Conservation (phyloP, 2,888 invertebrate species). For the Metopia argyrocephala region DNA sequence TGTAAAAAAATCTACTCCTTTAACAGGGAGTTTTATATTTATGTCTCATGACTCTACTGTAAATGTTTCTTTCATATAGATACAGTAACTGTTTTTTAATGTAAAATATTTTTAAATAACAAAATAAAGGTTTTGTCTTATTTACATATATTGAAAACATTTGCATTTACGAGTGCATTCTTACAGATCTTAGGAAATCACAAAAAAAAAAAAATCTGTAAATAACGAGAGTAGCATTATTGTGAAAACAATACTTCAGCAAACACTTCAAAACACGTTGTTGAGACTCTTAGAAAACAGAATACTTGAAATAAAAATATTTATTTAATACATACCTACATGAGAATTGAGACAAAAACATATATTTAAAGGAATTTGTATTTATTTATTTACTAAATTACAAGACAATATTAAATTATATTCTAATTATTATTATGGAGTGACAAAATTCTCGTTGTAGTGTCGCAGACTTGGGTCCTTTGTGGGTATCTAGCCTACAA, state of each 20-base stretch:
- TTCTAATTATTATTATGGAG: too few species aligned
- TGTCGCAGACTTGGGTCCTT: too few species aligned
- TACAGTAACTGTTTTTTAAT: neutral
- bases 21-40: neutral
- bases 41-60: neutral
- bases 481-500: too few species aligned
- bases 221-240: conserved; percentile 49
- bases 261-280: conserved; percentile 40
- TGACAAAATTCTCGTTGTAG: too few species aligned
- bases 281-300: neutral
- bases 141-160: neutral
- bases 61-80: neutral
- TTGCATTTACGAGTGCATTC: neutral
- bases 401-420: too few species aligned
- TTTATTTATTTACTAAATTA: too few species aligned
- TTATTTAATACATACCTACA: neutral
- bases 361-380: neutral
- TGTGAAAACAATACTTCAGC: conserved; percentile 44
- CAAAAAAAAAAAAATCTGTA: neutral
- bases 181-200: neutral
- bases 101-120: conserved; percentile 38
- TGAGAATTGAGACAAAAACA: neutral
- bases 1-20: neutral
- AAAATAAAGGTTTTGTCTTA: neutral
- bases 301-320: neutral